Percentiles rank a stretch among this genome's conserved stretches.
Evolutionary conservation across 92 coral and sea anemone genomes (phyloP).

Genomic region (Chrysogorgia sp.): DNA sequence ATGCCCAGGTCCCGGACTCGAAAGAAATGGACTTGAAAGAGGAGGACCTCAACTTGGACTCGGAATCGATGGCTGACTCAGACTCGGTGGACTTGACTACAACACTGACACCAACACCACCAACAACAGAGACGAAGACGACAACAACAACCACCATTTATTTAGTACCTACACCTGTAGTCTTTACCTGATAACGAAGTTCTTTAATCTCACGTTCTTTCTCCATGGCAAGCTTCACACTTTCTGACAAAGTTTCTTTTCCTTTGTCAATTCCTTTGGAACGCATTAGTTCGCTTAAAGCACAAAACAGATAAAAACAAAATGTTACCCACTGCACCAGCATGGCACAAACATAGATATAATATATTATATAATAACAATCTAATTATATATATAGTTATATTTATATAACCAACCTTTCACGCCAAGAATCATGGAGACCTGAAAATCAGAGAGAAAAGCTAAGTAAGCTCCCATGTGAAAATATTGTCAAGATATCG

Average conservation of each 20-base stretch:
- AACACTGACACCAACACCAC: neutral
- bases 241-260: constrained; percentile 83
- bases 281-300: neutral
- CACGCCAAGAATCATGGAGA: constrained; percentile 27
- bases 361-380: neutral
- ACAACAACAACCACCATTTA: neutral
- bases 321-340: neutral
- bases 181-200: constrained; percentile 83
- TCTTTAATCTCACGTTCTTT: constrained; percentile 87
- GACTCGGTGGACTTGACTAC: too few relatives aligned
- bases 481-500: too few relatives aligned
- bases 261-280: neutral
- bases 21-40: too few relatives aligned
- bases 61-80: too few relatives aligned
- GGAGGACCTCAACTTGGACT: too few relatives aligned
- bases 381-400: neutral
- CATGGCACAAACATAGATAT: neutral
- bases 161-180: too few relatives aligned
- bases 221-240: constrained; percentile 80
- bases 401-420: neutral
- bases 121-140: neutral
- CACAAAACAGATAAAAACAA: neutral
- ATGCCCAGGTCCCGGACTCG: too few relatives aligned
- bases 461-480: too few relatives aligned
- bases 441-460: neutral